Conservation (phyloP, 2,113 vertebrate genomes). For the Myiopsitta monachus region DNA sequence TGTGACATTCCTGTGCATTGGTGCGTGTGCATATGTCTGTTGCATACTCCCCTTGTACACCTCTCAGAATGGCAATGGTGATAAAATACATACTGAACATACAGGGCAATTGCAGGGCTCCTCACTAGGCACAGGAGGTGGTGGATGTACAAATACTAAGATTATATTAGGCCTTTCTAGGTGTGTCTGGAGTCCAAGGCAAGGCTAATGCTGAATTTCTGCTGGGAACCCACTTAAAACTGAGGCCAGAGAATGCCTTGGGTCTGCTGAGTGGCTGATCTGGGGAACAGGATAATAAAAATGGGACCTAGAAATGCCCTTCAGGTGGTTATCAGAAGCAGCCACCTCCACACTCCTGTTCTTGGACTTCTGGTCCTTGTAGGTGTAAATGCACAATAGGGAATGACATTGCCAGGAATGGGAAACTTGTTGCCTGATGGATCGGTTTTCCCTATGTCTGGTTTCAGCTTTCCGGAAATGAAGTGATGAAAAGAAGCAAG, state of each 20-base stretch:
- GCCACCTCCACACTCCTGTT: not conserved
- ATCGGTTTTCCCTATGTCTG: not conserved
- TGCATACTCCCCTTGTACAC: not conserved
- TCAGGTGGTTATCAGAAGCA: not conserved
- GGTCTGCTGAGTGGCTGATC: not conserved
- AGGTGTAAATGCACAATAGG: not conserved
- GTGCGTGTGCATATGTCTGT: accelerated
- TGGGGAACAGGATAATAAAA: not conserved
- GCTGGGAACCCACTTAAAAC: not conserved
- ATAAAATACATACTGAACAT: not conserved
- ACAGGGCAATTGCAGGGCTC: not conserved
- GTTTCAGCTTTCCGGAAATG: not conserved
- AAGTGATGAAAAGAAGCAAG: not conserved
- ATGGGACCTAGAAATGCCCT: not conserved
- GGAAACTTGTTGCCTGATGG: not conserved
- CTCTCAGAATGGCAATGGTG: not conserved
- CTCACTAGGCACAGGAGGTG: not conserved
- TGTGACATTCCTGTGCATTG: not conserved
- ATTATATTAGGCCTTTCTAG: not conserved
- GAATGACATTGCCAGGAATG: not conserved
- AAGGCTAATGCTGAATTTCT: not conserved
- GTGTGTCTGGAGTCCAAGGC: not conserved
- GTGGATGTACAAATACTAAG: not conserved
- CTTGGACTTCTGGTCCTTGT: not conserved
- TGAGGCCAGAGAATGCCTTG: not conserved